Percentiles rank a stretch among this genome's conserved stretches.
Evolutionary conservation across 2,888 invertebrate genomes (phyloP).

Genomic region (Acronicta leporina): DNA sequence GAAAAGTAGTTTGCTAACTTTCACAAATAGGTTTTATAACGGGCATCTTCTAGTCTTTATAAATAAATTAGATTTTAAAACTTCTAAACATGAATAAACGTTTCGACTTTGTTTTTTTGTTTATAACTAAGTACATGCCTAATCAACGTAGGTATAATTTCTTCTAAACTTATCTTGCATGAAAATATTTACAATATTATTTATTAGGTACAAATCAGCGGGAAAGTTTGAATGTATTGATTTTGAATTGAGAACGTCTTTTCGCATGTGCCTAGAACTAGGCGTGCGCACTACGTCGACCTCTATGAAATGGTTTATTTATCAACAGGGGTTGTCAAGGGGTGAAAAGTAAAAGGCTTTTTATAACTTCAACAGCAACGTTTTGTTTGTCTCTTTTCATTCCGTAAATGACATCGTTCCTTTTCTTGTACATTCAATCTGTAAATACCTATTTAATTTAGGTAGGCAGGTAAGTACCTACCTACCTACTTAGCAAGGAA

Average conservation of each 20-base stretch:
- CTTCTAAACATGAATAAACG: neutral
- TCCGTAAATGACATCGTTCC: neutral
- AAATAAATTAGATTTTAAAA: too few relatives aligned
- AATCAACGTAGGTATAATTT: too few relatives aligned
- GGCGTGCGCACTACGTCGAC: constrained; percentile 59
- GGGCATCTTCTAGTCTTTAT: too few relatives aligned
- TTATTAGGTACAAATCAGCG: too few relatives aligned
- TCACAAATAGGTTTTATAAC: neutral
- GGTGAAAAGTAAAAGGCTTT: constrained; percentile 31
- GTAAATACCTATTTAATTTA: too few relatives aligned
- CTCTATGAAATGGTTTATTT: constrained; percentile 40
- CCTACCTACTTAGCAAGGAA: too few relatives aligned
- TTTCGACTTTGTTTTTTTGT: too few relatives aligned
- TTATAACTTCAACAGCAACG: constrained; percentile 29
- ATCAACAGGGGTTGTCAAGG: constrained; percentile 23
- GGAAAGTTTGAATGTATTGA: constrained; percentile 62
- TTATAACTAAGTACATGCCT: too few relatives aligned
- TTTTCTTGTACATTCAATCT: neutral
- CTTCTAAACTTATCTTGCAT: too few relatives aligned
- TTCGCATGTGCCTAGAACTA: constrained; percentile 58
- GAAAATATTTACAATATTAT: too few relatives aligned
- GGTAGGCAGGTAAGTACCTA: too few relatives aligned
- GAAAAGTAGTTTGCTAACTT: neutral
- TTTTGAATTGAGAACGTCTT: constrained; percentile 45
- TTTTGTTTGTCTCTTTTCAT: constrained; percentile 23